A percentile compares a stretch with the other conserved stretches of the same genome.
Evolutionary conservation across 2,113 vertebrate genomes (phyloP).

Genomic region (Neopipo cinnamomea): DNA sequence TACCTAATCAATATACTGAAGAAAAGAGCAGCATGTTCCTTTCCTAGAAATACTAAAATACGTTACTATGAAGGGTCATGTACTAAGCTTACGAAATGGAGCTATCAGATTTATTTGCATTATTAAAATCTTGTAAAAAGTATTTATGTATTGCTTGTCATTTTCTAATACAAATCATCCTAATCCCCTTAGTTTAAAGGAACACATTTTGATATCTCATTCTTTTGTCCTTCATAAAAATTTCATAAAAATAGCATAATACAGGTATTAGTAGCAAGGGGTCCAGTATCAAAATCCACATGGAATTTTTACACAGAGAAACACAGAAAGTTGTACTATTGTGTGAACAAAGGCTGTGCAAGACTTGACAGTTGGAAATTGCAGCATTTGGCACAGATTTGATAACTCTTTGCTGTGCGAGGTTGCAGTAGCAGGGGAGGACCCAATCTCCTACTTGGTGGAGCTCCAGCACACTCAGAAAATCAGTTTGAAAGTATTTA

Average conservation of each 20-base stretch:
- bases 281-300: neutral
- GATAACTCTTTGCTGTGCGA: neutral
- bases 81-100: neutral
- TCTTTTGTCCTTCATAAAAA: neutral
- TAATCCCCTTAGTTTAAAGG: neutral
- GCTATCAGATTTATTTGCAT: neutral
- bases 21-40: neutral
- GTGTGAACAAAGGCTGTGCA: neutral
- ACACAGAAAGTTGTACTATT: neutral
- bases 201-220: neutral
- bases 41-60: neutral
- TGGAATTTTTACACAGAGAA: neutral
- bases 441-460: neutral
- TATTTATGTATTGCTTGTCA: neutral
- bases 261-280: neutral
- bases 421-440: neutral
- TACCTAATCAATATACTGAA: neutral
- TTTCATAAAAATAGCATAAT: neutral
- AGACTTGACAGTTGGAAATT: neutral
- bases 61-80: neutral
- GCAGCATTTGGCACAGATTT: neutral
- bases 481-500: neutral
- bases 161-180: neutral
- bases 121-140: neutral
- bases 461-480: neutral